Evolutionary conservation across 1,140 invertebrate genomes (phyloP).

Genomic region (Ips nitidus): DNA sequence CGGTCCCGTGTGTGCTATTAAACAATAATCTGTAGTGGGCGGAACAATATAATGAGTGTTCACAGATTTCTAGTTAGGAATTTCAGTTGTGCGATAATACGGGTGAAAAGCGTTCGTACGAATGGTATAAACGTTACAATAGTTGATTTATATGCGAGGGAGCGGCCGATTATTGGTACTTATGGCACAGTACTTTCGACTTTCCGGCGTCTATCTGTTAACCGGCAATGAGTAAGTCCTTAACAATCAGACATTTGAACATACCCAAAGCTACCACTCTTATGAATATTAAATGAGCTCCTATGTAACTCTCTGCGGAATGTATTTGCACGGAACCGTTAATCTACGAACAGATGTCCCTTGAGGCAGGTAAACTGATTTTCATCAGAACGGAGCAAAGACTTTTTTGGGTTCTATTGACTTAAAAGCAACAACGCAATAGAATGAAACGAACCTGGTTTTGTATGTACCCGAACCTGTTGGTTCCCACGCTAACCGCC

Average conservation of each 20-base stretch:
- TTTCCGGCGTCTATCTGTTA: background rate
- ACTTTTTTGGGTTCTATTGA: too few species aligned
- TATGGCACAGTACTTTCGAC: background rate
- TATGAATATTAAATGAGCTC: too few species aligned
- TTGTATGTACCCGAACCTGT: too few species aligned
- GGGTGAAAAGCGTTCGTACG: conserved; percentile 6
- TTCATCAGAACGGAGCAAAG: too few species aligned
- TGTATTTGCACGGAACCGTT: too few species aligned
- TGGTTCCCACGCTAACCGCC: too few species aligned
- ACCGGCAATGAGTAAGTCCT: conserved; percentile 2
- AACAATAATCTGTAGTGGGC: conserved; percentile 20
- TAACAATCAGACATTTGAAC: background rate
- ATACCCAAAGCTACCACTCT: too few species aligned
- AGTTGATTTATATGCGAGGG: conserved; percentile 26
- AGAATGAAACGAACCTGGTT: too few species aligned
- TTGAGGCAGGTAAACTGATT: too few species aligned
- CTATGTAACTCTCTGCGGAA: too few species aligned
- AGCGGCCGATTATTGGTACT: background rate
- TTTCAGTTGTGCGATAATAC: conserved; percentile 28
- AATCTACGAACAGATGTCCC: too few species aligned
- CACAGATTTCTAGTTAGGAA: conserved; percentile 29
- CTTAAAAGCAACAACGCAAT: too few species aligned
- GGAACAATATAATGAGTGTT: conserved; percentile 20
- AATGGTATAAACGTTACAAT: conserved; percentile 3
- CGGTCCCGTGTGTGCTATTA: background rate